These are phyloP conservation scores for Hypotaenidia okinawae DNA, from an alignment of 2,797 vertebrate genomes.

Conservation along the genomic window DNA sequence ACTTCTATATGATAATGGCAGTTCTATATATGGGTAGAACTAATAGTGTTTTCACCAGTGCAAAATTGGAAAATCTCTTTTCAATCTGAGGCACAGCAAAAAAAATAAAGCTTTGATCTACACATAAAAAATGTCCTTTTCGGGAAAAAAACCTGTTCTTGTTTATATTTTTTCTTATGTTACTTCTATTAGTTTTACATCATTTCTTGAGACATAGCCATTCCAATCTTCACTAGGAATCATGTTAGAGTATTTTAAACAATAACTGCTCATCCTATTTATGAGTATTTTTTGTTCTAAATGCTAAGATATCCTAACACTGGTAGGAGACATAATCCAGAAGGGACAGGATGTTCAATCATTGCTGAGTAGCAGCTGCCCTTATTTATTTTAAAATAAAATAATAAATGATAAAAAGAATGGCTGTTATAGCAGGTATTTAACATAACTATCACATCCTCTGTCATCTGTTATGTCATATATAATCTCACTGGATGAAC, in stretches of 20 bases:
- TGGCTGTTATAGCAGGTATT: constrained; percentile 8
- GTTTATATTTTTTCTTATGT: background rate
- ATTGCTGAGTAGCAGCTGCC: background rate
- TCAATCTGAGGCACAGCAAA: background rate
- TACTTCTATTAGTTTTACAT: constrained; percentile 16
- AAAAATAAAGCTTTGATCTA: background rate
- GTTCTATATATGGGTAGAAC: background rate
- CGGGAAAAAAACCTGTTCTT: background rate
- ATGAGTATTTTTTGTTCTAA: background rate
- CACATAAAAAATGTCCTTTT: background rate
- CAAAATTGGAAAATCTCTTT: background rate
- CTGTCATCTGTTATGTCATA: background rate
- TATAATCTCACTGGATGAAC: background rate
- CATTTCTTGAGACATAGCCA: background rate
- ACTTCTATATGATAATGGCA: background rate
- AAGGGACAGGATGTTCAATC: constrained; percentile 7
- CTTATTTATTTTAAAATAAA: background rate
- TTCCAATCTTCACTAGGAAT: background rate
- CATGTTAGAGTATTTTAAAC: constrained; percentile 24
- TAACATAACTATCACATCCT: background rate
- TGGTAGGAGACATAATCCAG: constrained; percentile 26
- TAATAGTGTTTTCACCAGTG: background rate
- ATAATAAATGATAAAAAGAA: background rate
- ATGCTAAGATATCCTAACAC: background rate
- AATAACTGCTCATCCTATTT: background rate